Conservation (phyloP, 2,797 vertebrate species). For the Periparus ater region DNA sequence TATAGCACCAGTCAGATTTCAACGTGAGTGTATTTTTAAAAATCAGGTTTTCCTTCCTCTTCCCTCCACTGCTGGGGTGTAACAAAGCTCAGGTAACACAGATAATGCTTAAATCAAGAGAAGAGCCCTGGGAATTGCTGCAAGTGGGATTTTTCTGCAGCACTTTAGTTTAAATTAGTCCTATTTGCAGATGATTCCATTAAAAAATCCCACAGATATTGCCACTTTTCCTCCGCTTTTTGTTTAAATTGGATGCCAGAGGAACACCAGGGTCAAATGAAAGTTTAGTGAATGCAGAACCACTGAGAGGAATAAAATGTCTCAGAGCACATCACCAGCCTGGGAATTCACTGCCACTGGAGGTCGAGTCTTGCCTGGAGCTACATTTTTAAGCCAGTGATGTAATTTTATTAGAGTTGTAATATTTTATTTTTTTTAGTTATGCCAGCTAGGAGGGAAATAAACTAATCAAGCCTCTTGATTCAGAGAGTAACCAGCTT, state of each 20-base stretch:
- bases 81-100: neutral
- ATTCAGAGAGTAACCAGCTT: neutral
- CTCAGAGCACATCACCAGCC: neutral
- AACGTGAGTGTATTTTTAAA: neutral
- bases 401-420: conserved; percentile 32
- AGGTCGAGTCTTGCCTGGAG: neutral
- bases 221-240: neutral
- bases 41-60: neutral
- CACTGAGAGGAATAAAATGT: neutral
- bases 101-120: neutral
- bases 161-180: neutral
- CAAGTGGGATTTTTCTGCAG: neutral
- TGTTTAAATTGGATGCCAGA: neutral
- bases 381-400: neutral
- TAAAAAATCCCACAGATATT: neutral
- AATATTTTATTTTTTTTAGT: neutral
- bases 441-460: neutral
- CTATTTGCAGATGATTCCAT: neutral
- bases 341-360: conserved; percentile 14
- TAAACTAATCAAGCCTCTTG: conserved; percentile 7
- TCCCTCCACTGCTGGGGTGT: neutral
- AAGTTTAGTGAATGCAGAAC: neutral
- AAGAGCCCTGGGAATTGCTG: neutral
- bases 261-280: neutral
- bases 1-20: neutral